phyloP scores from a whole-genome alignment of 2,888 invertebrate species.

The Metalampra italica region DNA sequence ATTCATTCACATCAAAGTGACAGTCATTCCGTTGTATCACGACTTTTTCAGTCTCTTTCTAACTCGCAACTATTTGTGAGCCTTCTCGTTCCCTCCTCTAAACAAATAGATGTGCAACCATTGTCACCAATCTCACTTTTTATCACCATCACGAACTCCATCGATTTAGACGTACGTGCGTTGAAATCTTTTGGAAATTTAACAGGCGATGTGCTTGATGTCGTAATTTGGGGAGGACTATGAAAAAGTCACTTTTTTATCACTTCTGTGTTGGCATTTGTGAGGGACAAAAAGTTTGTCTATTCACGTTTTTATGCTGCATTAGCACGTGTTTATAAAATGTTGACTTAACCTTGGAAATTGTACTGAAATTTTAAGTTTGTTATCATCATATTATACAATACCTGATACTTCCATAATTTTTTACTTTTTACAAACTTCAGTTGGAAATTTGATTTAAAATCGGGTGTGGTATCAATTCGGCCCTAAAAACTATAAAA shows the following conservation, averaged over 20 bases:
- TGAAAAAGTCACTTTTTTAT: conserved; percentile 39
- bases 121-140: conserved; percentile 38
- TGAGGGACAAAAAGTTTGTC: conserved; percentile 33
- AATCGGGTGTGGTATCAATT: too few species aligned
- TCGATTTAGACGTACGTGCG: conserved; percentile 50
- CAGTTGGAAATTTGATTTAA: too few species aligned
- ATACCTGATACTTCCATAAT: too few species aligned
- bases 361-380: neutral
- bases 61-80: neutral
- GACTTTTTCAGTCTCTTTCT: neutral
- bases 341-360: too few species aligned
- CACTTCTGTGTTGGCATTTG: conserved; percentile 39
- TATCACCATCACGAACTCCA: conserved; percentile 46
- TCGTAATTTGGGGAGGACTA: conserved; percentile 42
- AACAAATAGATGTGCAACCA: conserved; percentile 33
- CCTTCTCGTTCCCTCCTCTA: conserved; percentile 6
- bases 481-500: too few species aligned
- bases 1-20: neutral
- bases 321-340: conserved; percentile 2
- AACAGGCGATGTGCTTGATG: conserved; percentile 51
- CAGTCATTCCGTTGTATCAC: conserved; percentile 2
- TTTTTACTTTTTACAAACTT: too few species aligned
- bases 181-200: conserved; percentile 34
- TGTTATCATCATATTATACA: too few species aligned
- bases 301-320: conserved; percentile 19